Base-by-base conservation (phyloP, 1,140 invertebrate species). In the Agrypnia vestita region DNA sequence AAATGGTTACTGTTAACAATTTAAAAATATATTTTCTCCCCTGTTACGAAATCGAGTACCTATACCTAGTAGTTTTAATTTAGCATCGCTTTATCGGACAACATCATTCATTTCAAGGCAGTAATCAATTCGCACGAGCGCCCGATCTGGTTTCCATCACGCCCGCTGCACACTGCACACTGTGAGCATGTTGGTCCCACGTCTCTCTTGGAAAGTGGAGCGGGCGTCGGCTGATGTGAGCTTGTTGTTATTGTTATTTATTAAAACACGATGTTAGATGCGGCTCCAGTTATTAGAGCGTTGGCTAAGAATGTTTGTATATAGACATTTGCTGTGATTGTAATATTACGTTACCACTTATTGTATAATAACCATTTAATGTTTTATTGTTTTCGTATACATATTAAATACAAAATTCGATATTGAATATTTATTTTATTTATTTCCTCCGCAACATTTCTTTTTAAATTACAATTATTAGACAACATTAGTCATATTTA, bases 261-360 rank as follows among this genome's bases (percentile, higher is more conserved):
- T n/a, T n/a, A n/a, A 15, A 51, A 51, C 49, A 51, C 8, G 49
- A 3, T 51, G 11, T 12, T 15, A 51, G 49, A 51, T 12, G 8
- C 8, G n/a, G n/a, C 49, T 51, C 49, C 15, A 44, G 55, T 10
- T 55, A 51, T 25, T 55, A 17, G 56, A 78, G 69, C 53, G 17
- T 62, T 62, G 13, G 55, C 64, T 47, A 72, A 21, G 51, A 47
- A 61, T 64, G 78, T 69, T 59, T 79, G 55, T 53, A 72, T 43
- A 79, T 79, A 79, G 67, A 74, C 49, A 79, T 79, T 79, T 56
- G 71, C 78, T 79, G 78, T 79, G 78, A 79, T 79, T 79, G 78
- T 79, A 79, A 79, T 79, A 64, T 79, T 79, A 79, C 78, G 47
- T 74, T 79, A 78, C 76, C 75, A 67, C 49, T 4, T 67, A 78